These are phyloP conservation scores for Lutraria lutraria DNA, from an alignment of 2,888 invertebrate species.

Conservation along the genomic window DNA sequence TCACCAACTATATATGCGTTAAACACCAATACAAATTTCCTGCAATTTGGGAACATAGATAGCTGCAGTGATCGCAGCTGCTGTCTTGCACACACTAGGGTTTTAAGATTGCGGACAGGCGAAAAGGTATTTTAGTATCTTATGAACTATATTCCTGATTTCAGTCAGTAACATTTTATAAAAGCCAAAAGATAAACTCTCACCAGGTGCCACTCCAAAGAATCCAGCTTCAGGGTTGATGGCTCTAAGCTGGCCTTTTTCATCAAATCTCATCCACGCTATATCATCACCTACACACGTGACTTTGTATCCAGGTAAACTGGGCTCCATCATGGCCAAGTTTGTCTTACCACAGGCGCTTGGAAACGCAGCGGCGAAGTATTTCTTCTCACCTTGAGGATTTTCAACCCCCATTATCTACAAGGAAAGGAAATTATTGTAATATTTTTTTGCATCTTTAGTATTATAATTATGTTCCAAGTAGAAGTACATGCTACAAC, in stretches of 20 bases:
- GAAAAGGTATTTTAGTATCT: too few species aligned
- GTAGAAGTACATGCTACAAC: too few species aligned
- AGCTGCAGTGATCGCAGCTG: too few species aligned
- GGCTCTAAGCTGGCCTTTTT: slow-evolving; percentile 93
- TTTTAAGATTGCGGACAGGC: too few species aligned
- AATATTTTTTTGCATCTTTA: too few species aligned
- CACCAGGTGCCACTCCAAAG: slow-evolving; percentile 98
- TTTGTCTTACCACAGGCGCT: slow-evolving; percentile 99
- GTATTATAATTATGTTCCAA: too few species aligned
- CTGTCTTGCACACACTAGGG: too few species aligned
- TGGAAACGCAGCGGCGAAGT: slow-evolving; percentile 99
- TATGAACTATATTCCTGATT: too few species aligned
- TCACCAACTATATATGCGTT: too few species aligned
- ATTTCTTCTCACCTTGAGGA: slow-evolving; percentile 93
- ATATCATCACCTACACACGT: slow-evolving; percentile 96
- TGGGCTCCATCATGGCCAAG: slow-evolving; percentile 98
- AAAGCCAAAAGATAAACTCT: background rate
- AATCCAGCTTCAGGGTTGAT: slow-evolving; percentile 99
- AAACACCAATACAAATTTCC: too few species aligned
- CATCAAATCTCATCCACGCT: slow-evolving; percentile 91
- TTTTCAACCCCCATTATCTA: slow-evolving; percentile 98
- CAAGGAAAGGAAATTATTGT: slow-evolving; percentile 44
- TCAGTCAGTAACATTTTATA: background rate
- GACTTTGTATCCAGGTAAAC: slow-evolving; percentile 92
- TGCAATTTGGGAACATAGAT: too few species aligned